Evolutionary conservation across 2,797 vertebrate species (phyloP).

Genomic region (Momotus momota): DNA sequence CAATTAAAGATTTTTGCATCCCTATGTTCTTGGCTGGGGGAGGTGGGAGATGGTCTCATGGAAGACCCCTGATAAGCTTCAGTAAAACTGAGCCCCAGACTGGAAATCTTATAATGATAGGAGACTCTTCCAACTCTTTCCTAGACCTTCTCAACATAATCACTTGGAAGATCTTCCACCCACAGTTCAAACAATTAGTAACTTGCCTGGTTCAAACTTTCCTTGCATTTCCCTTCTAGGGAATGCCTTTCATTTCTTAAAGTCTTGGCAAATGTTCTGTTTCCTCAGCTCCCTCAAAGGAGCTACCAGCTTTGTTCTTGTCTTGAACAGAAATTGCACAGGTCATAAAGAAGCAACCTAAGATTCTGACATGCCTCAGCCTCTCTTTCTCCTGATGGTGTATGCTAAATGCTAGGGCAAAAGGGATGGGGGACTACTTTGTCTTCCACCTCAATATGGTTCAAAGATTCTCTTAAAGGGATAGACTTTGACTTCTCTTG

Average conservation of each 20-base stretch:
- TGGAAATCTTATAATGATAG: neutral
- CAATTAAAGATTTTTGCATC: neutral
- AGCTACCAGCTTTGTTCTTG: neutral
- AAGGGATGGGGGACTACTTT: neutral
- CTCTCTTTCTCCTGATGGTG: neutral
- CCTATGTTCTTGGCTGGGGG: neutral
- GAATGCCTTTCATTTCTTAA: constrained; percentile 4
- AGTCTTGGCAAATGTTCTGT: neutral
- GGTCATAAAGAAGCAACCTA: neutral
- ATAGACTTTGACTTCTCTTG: neutral
- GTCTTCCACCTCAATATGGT: neutral
- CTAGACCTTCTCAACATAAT: neutral
- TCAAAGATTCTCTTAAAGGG: neutral
- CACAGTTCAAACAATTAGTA: neutral
- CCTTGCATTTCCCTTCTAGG: neutral
- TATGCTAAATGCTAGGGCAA: neutral
- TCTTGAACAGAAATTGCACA: neutral
- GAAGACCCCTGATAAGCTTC: neutral
- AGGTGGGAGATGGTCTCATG: neutral
- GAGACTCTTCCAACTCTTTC: neutral
- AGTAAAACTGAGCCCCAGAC: neutral
- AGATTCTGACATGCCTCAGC: neutral
- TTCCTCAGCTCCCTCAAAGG: neutral
- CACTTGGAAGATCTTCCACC: neutral
- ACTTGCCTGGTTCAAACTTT: neutral